A percentile compares a stretch with the other conserved stretches of the same genome.
phyloP scores from a whole-genome alignment of 2,113 vertebrate species.

The Oreochromis aureus region DNA sequence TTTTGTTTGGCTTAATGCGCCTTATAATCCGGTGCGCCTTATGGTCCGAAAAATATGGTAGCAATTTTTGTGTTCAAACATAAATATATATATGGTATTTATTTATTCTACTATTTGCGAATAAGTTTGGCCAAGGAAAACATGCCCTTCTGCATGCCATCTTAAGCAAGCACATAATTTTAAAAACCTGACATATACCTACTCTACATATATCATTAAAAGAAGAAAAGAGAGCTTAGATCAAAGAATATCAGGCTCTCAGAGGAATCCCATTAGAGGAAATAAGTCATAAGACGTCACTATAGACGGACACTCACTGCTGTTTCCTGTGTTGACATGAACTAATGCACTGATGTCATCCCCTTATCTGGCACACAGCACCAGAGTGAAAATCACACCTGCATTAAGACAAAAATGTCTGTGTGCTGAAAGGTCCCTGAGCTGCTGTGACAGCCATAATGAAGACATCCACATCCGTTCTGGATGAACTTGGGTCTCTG shows the following conservation, averaged over 20 bases:
- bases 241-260: background rate
- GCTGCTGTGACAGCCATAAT: conserved; percentile 42
- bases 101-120: background rate
- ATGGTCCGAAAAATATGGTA: background rate
- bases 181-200: background rate
- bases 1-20: too few relatives aligned
- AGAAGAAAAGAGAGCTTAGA: background rate
- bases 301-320: background rate
- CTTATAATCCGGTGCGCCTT: background rate
- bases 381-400: conserved; percentile 44
- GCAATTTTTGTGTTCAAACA: background rate
- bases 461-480: conserved; percentile 52
- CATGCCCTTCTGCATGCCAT: background rate
- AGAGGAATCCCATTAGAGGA: background rate
- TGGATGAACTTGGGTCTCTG: background rate
- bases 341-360: conserved; percentile 23
- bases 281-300: background rate
- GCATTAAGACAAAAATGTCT: background rate
- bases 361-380: background rate
- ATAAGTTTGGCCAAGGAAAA: too few relatives aligned
- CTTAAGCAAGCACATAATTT: background rate
- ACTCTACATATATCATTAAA: background rate
- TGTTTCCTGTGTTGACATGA: conserved; percentile 27
- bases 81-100: background rate
- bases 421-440: conserved; percentile 17